Base-by-base conservation (phyloP, 2,797 vertebrate genomes). In the Tenualosa thibaudeaui region DNA sequence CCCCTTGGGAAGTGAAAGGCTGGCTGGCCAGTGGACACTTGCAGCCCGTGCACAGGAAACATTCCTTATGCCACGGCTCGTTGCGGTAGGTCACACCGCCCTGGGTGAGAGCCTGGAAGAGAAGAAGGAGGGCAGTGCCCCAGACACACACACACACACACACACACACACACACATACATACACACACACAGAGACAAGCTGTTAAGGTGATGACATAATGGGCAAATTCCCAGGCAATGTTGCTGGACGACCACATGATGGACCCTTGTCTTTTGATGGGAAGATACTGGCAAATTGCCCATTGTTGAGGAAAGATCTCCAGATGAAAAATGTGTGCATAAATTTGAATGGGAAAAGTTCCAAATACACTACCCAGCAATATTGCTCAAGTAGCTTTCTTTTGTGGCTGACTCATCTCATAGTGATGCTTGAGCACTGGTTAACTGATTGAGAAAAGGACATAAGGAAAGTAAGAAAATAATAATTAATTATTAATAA, bases 41-140 rank as follows among this genome's bases (percentile, higher is more conserved):
- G 92, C 98, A 99, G 89, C 97, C 96, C 0, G 93, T 94, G 93
- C 98, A 99, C 88, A 98, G 92, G 51, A 99, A 97, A 90, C 98
- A 99, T 91, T 99, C 98, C 87, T 95, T 97, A 94, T 99, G 98
- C 97, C 97, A 99, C 0, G 97, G 96, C 90, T 98, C 96, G 0
- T 98, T 97, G 84, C 96, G 96, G 93, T 98, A 99, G 82, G 96
- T 99, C 92, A 98, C 97, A 0, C 98, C 98, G 40, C 97, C 98
- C 93, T 98, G 97, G 81, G 96, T 96, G 94, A 99, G 95, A 83
- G 95, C 95, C 98, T 99, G 94, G 2, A 26, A 83, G 51, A 83
- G 51, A 86, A 51, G 26, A 12, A 43, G 54, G 19, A 1, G 31
- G 50, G 51, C 9, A 37, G 17, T 2, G 51, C 22, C 56, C 71